These are phyloP conservation scores for Xiphophorus maculatus DNA, from an alignment of 2,113 vertebrate species.

Conservation along the genomic window DNA sequence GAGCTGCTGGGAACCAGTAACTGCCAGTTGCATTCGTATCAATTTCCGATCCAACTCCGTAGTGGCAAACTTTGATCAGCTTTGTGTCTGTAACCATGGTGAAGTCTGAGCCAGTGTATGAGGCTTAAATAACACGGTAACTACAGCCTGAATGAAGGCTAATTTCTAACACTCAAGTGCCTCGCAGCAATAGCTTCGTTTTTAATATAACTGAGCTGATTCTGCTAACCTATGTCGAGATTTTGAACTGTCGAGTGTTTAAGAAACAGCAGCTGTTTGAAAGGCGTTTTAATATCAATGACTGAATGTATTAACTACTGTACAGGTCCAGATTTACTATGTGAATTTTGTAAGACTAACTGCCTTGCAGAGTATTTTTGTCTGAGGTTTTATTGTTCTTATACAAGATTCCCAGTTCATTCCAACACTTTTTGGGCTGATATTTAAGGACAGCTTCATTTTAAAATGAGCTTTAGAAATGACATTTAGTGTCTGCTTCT, in stretches of 20 bases:
- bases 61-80: not conserved
- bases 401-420: slow-evolving; percentile 18
- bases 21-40: not conserved
- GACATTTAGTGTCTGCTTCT: not conserved
- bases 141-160: slow-evolving; percentile 20
- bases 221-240: slow-evolving; percentile 35
- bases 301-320: slow-evolving; percentile 45
- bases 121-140: slow-evolving; percentile 8
- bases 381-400: not conserved
- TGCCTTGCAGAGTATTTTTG: slow-evolving; percentile 41
- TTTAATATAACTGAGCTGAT: slow-evolving; percentile 50
- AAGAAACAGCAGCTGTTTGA: slow-evolving; percentile 10
- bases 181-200: slow-evolving; percentile 48
- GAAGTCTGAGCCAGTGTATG: slow-evolving; percentile 9
- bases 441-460: not conserved
- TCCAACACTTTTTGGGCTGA: slow-evolving; percentile 2
- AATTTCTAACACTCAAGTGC: slow-evolving; percentile 68
- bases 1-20: not conserved
- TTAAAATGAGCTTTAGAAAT: not conserved
- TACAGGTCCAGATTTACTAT: slow-evolving; percentile 53
- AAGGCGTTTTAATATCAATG: slow-evolving; percentile 20
- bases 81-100: slow-evolving; percentile 7
- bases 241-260: slow-evolving; percentile 17
- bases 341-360: slow-evolving; percentile 46
- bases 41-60: not conserved